A percentile compares a stretch with the other conserved stretches of the same genome.
These are phyloP conservation scores for Rachycentron canadum DNA, from an alignment of 2,797 vertebrate genomes.

Conservation along the genomic window DNA sequence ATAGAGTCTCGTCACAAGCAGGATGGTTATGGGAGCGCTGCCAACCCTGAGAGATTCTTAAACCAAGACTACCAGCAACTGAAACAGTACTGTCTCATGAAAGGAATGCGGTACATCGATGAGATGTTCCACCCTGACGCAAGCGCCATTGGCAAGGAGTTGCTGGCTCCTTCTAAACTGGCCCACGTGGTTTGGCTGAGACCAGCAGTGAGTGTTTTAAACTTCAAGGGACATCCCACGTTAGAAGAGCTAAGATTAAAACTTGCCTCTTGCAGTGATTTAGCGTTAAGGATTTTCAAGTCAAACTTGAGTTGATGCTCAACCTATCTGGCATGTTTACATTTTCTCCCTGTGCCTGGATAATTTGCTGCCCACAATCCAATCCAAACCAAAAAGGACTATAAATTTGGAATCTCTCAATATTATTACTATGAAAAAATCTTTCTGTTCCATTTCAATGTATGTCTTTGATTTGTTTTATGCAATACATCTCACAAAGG, in stretches of 20 bases:
- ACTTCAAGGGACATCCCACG: neutral
- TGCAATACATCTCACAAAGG: no score
- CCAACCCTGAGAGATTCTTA: slow-evolving; percentile 72
- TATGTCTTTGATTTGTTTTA: no score
- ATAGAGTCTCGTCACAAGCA: slow-evolving; percentile 70
- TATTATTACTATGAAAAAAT: no score
- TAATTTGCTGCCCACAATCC: no score
- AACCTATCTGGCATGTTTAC: neutral
- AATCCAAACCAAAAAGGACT: no score
- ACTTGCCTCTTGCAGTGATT: neutral
- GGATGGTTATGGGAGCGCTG: slow-evolving; percentile 65
- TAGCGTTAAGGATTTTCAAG: neutral
- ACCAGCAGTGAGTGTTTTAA: slow-evolving; percentile 73
- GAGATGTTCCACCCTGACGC: slow-evolving; percentile 78
- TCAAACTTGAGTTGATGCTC: neutral
- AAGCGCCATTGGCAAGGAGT: slow-evolving; percentile 70
- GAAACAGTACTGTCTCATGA: slow-evolving; percentile 58
- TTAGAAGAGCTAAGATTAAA: neutral
- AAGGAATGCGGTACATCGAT: slow-evolving; percentile 68
- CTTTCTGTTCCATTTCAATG: no score
- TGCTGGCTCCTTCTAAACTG: slow-evolving; percentile 57
- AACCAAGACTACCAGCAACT: slow-evolving; percentile 78
- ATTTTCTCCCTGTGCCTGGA: neutral
- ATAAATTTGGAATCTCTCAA: no score
- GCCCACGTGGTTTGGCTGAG: slow-evolving; percentile 76